Conservation (phyloP, 2,888 invertebrate species). For the Tuta absoluta region DNA sequence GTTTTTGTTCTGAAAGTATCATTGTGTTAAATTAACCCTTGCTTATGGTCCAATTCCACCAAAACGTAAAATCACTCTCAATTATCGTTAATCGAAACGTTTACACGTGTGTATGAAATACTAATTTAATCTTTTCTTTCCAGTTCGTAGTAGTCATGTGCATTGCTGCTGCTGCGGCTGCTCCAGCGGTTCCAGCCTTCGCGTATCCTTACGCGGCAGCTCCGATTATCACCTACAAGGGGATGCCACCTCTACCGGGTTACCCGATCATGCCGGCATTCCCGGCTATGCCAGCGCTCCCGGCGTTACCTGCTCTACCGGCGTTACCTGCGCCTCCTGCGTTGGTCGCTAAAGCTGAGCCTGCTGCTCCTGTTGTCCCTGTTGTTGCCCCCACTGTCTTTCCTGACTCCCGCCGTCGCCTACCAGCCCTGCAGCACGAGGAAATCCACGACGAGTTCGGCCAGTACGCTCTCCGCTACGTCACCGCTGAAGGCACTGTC, state of each 20-base stretch:
- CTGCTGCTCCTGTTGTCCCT: constrained; percentile 12
- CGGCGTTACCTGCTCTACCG: not conserved
- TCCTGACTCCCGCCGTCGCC: constrained; percentile 38
- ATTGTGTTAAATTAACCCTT: not conserved
- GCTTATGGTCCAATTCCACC: not conserved
- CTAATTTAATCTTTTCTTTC: constrained; percentile 28
- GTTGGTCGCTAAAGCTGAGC: not conserved
- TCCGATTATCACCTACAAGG: not conserved
- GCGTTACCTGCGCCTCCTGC: not conserved
- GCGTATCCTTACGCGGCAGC: not conserved
- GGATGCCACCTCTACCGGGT: not conserved
- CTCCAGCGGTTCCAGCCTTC: constrained; percentile 34
- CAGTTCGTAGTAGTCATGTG: constrained; percentile 47
- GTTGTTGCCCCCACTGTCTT: constrained; percentile 40
- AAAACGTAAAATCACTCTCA: no score
- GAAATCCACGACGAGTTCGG: constrained; percentile 56
- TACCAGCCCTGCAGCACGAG: constrained; percentile 51
- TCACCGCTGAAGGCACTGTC: constrained; percentile 58
- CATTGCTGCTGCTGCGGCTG: constrained; percentile 43
- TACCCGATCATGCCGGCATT: not conserved
- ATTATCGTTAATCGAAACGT: not conserved
- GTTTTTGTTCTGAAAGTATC: no score
- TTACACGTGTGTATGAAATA: not conserved
- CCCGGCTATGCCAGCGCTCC: not conserved
- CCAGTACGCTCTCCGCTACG: constrained; percentile 57